Conservation (phyloP, 2,113 vertebrate species). For the Labrus mixtus region DNA sequence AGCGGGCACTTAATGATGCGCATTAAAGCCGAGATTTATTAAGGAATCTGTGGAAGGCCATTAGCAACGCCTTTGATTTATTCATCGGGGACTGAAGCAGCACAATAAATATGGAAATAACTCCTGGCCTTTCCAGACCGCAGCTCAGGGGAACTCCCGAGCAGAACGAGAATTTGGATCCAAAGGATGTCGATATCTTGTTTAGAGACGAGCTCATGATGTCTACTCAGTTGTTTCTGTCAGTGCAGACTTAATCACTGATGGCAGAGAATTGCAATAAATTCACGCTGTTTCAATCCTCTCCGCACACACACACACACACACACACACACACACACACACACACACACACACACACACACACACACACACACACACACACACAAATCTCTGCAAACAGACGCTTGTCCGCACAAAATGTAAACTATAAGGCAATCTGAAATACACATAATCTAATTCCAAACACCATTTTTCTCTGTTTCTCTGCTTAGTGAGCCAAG, state of each 20-base stretch:
- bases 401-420: not conserved
- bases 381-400: conserved; percentile 4
- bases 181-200: conserved; percentile 45
- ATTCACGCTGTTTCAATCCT: conserved; percentile 7
- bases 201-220: conserved; percentile 60
- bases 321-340: too few relatives aligned
- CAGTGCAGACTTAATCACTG: conserved; percentile 43
- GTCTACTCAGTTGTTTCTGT: conserved; percentile 43
- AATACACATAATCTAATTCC: conserved; percentile 3
- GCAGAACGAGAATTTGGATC: conserved; percentile 54
- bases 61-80: conserved; percentile 78
- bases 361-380: not conserved
- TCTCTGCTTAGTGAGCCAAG: conserved; percentile 3
- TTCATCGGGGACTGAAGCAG: conserved; percentile 63
- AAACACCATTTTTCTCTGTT: conserved; percentile 3
- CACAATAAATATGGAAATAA: conserved; percentile 80
- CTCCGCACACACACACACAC: too few relatives aligned
- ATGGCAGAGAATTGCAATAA: conserved; percentile 35
- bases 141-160: conserved; percentile 50
- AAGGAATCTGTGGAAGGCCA: conserved; percentile 70
- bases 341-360: too few relatives aligned
- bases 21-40: conserved; percentile 72
- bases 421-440: conserved; percentile 21
- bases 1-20: conserved; percentile 67
- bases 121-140: conserved; percentile 71